Percentiles rank a stretch among this genome's conserved stretches.
phyloP scores from a whole-genome alignment of 2,113 vertebrate species.

The Phodopus roborovskii region DNA sequence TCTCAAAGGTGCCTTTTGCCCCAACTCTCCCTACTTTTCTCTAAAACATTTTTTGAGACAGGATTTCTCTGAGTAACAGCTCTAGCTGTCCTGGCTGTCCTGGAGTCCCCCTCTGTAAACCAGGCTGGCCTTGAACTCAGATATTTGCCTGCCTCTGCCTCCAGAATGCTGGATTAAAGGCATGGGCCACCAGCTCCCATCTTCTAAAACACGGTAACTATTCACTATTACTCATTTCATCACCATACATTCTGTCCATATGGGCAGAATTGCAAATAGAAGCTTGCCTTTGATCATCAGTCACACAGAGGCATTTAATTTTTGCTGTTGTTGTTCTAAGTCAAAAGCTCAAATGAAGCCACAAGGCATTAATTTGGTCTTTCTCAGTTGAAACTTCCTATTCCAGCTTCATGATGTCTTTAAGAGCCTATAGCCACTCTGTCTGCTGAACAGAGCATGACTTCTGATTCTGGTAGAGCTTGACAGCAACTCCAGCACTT shows the following conservation, averaged over 20 bases:
- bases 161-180: neutral
- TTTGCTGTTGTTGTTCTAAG: neutral
- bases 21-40: neutral
- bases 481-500: neutral
- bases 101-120: neutral
- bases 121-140: neutral
- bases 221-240: neutral
- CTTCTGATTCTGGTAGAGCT: neutral
- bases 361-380: constrained; percentile 19
- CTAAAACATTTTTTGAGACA: neutral
- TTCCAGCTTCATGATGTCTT: neutral
- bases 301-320: neutral
- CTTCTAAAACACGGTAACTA: neutral
- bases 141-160: neutral
- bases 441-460: neutral
- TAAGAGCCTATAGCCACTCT: neutral
- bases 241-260: neutral
- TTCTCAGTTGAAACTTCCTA: neutral
- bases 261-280: constrained; percentile 1
- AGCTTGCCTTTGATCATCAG: neutral
- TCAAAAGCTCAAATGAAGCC: neutral
- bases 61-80: neutral
- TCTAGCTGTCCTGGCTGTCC: neutral
- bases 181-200: neutral
- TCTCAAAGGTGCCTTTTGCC: neutral